Percentiles rank a stretch among this genome's conserved stretches.
Evolutionary conservation across 2,888 invertebrate genomes (phyloP).

Genomic region (Caenorhabditis sulstoni): DNA sequence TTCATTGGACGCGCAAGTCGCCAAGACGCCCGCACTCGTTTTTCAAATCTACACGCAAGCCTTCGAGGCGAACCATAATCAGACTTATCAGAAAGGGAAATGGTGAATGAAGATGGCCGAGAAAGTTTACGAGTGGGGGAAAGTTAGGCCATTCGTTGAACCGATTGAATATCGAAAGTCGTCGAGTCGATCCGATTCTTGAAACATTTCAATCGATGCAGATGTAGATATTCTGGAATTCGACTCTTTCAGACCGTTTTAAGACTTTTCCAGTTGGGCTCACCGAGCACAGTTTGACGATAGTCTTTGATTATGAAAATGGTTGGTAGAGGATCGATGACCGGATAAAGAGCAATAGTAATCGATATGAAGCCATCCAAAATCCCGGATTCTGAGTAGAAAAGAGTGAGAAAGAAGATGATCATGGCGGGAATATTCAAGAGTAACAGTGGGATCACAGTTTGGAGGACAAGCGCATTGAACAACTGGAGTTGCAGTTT

Average conservation of each 20-base stretch:
- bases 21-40: conserved; percentile 32
- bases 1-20: conserved; percentile 8
- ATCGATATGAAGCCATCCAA: conserved; percentile 19
- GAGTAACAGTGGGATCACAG: conserved; percentile 9
- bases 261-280: neutral
- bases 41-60: conserved; percentile 51
- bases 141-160: too few relatives aligned
- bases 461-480: conserved; percentile 10
- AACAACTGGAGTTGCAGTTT: conserved; percentile 30
- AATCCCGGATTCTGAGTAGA: neutral
- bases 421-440: conserved; percentile 3
- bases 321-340: conserved; percentile 25
- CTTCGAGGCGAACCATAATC: conserved; percentile 55
- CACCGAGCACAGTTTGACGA: conserved; percentile 5
- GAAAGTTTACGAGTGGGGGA: too few relatives aligned
- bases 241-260: too few relatives aligned
- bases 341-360: conserved; percentile 21
- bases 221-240: too few relatives aligned
- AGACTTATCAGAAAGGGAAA: conserved; percentile 55
- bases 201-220: too few relatives aligned
- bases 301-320: conserved; percentile 31
- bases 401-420: neutral
- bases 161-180: too few relatives aligned
- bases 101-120: conserved; percentile 28
- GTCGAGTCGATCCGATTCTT: too few relatives aligned